phyloP scores from a whole-genome alignment of 2,113 vertebrate species.

The Bos indicus region DNA sequence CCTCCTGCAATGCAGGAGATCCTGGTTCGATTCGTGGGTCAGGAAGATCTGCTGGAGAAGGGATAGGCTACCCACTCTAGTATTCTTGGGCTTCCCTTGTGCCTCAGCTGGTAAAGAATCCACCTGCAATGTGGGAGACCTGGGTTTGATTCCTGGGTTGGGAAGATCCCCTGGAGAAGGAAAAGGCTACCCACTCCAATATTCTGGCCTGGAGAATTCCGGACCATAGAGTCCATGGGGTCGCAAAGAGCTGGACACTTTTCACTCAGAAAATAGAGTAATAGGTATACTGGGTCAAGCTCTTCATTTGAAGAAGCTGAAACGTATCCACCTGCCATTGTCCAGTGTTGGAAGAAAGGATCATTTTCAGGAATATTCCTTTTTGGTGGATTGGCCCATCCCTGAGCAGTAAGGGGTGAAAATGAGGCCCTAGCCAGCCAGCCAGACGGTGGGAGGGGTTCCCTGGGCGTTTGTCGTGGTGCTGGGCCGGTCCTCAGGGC shows the following conservation, averaged over 20 bases:
- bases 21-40: background rate
- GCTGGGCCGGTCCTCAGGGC: background rate
- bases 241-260: background rate
- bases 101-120: background rate
- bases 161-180: background rate
- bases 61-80: background rate
- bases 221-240: background rate
- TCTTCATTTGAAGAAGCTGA: background rate
- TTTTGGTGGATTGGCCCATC: background rate
- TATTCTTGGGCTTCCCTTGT: background rate
- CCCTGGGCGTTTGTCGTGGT: background rate
- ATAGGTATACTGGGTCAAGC: background rate
- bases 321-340: rapidly evolving
- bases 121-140: background rate
- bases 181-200: background rate
- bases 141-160: background rate
- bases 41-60: background rate
- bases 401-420: background rate
- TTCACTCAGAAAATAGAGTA: background rate
- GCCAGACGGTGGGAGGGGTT: background rate
- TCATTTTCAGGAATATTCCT: background rate
- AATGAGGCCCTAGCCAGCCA: background rate
- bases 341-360: background rate
- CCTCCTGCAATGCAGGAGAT: background rate
- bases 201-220: background rate